phyloP scores from a whole-genome alignment of 1,140 invertebrate genomes.

The Ephestia elutella region DNA sequence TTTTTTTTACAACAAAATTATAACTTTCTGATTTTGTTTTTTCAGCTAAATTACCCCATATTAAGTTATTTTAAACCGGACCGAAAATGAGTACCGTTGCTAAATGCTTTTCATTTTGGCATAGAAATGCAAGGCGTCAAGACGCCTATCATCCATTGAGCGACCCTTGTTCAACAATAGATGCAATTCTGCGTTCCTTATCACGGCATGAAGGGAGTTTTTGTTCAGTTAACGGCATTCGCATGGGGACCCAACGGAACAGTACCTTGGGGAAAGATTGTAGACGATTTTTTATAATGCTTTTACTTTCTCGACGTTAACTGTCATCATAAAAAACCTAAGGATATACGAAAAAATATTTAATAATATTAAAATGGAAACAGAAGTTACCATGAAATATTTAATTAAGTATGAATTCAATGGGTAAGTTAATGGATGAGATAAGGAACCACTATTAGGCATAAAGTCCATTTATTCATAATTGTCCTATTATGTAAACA shows the following conservation, averaged over 20 bases:
- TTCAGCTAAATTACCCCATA: too few relatives aligned
- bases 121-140: background rate
- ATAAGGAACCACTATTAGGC: too few relatives aligned
- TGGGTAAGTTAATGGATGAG: too few relatives aligned
- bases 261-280: slow-evolving; percentile 4
- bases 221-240: slow-evolving; percentile 5
- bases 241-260: background rate
- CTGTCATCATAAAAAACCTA: background rate
- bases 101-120: background rate
- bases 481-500: too few relatives aligned
- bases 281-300: background rate
- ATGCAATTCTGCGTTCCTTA: slow-evolving; percentile 3
- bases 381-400: too few relatives aligned
- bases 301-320: background rate
- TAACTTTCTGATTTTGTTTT: too few relatives aligned
- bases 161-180: background rate
- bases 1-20: too few relatives aligned
- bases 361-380: too few relatives aligned
- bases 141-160: background rate
- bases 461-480: too few relatives aligned
- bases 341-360: too few relatives aligned
- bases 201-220: slow-evolving; percentile 8
- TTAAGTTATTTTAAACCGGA: too few relatives aligned
- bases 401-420: too few relatives aligned
- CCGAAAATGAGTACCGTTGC: background rate